Conservation (phyloP, 2,888 invertebrate species). For the Girardia tigrina region DNA sequence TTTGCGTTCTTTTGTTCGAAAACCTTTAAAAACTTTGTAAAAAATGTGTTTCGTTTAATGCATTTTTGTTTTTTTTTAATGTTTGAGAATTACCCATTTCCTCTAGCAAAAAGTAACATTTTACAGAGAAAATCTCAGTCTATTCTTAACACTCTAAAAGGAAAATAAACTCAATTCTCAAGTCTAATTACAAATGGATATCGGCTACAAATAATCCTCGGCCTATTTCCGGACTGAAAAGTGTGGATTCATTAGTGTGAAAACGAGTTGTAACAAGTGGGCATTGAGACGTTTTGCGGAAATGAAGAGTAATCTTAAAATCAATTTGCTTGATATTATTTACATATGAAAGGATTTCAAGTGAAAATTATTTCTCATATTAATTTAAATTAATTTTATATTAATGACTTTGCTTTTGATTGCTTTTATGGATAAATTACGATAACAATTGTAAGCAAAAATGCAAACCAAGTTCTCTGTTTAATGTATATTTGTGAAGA, state of each 20-base stretch:
- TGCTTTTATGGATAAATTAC: too few relatives aligned
- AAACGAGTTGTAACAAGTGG: conserved; percentile 23
- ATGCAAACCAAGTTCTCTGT: too few relatives aligned
- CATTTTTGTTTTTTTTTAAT: too few relatives aligned
- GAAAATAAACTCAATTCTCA: neutral
- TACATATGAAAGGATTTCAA: conserved; percentile 7
- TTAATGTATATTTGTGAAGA: too few relatives aligned
- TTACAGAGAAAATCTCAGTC: neutral
- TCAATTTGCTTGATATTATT: conserved; percentile 14
- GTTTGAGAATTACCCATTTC: too few relatives aligned
- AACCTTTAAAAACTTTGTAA: too few relatives aligned
- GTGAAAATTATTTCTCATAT: neutral
- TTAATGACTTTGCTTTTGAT: too few relatives aligned
- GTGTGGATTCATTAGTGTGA: conserved; percentile 18
- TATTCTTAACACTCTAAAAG: neutral
- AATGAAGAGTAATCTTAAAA: conserved; percentile 12
- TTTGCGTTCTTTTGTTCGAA: too few relatives aligned
- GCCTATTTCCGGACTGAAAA: conserved; percentile 20
- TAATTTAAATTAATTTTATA: neutral
- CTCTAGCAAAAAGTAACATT: neutral
- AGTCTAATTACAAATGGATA: conserved; percentile 17
- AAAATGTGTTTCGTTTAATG: too few relatives aligned
- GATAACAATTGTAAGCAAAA: too few relatives aligned
- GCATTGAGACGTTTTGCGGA: conserved; percentile 20
- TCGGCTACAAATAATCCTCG: conserved; percentile 12